phyloP scores from a whole-genome alignment of 2,888 invertebrate species.

The Bhutanitis thaidina region DNA sequence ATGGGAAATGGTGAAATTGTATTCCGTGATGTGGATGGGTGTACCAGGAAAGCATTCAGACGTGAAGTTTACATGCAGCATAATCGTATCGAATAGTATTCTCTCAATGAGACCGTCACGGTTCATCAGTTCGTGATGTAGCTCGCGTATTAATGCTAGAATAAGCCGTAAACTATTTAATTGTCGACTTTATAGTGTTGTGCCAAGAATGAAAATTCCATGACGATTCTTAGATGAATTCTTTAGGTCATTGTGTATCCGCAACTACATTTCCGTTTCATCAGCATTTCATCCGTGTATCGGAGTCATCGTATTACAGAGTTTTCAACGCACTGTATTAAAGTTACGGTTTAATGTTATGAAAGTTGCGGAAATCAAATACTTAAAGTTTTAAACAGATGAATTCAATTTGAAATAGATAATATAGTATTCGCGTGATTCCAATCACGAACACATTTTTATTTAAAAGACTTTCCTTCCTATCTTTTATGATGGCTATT shows the following conservation, averaged over 20 bases:
- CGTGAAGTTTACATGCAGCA: slow-evolving; percentile 31
- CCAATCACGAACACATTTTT: too few relatives aligned
- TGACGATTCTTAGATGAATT: not conserved
- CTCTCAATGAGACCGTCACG: slow-evolving; percentile 37
- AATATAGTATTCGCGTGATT: too few relatives aligned
- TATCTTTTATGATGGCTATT: too few relatives aligned
- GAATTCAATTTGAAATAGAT: not conserved
- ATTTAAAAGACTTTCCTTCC: too few relatives aligned
- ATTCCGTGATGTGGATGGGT: slow-evolving; percentile 10
- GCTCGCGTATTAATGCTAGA: slow-evolving; percentile 6
- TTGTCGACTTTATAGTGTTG: not conserved
- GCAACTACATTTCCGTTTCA: slow-evolving; percentile 4
- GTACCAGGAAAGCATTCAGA: slow-evolving; percentile 30
- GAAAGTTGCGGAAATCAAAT: slow-evolving; percentile 1
- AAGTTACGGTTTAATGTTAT: slow-evolving; percentile 16
- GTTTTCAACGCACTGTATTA: slow-evolving; percentile 5
- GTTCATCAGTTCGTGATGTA: slow-evolving; percentile 30
- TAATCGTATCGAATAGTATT: slow-evolving; percentile 40
- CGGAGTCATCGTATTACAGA: slow-evolving; percentile 9
- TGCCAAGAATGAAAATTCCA: not conserved
- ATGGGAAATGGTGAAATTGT: slow-evolving; percentile 16
- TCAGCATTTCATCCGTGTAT: too few relatives aligned
- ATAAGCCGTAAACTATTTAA: not conserved
- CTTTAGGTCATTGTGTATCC: slow-evolving; percentile 14
- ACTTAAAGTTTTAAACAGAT: not conserved